phyloP scores from a whole-genome alignment of 1,140 invertebrate genomes.

The Homarus americanus region DNA sequence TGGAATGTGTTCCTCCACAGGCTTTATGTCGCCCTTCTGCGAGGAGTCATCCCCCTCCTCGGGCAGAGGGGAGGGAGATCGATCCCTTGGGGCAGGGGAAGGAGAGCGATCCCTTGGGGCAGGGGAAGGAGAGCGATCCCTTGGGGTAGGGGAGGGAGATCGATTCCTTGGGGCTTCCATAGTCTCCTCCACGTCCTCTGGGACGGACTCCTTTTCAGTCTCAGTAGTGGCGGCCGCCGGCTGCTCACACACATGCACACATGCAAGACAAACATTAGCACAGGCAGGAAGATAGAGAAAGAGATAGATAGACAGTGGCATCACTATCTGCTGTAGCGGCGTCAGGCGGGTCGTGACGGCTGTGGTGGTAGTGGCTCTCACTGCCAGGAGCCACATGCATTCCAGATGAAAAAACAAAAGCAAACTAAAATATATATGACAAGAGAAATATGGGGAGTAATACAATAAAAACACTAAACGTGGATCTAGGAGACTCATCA shows the following conservation, averaged over 20 bases:
- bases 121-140: background rate
- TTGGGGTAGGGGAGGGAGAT: background rate
- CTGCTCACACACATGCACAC: constrained; percentile 44
- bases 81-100: background rate
- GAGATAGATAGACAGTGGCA: background rate
- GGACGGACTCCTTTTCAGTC: background rate
- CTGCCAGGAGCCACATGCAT: background rate
- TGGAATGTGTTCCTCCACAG: background rate
- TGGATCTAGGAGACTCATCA: background rate
- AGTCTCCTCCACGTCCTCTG: background rate
- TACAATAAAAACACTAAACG: background rate
- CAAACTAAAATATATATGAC: background rate
- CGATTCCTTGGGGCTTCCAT: background rate
- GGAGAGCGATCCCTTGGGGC: background rate
- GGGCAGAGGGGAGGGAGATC: background rate
- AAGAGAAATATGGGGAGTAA: background rate
- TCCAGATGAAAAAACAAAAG: background rate
- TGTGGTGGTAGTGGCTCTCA: background rate
- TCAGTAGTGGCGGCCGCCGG: background rate
- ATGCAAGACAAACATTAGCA: constrained; percentile 48
- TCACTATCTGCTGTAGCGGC: background rate
- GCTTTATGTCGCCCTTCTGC: background rate
- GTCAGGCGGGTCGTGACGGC: background rate
- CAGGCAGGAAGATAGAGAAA: background rate
- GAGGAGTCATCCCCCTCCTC: background rate